Conservation (phyloP, 2,797 vertebrate genomes). For the Sitta carolinensis region DNA sequence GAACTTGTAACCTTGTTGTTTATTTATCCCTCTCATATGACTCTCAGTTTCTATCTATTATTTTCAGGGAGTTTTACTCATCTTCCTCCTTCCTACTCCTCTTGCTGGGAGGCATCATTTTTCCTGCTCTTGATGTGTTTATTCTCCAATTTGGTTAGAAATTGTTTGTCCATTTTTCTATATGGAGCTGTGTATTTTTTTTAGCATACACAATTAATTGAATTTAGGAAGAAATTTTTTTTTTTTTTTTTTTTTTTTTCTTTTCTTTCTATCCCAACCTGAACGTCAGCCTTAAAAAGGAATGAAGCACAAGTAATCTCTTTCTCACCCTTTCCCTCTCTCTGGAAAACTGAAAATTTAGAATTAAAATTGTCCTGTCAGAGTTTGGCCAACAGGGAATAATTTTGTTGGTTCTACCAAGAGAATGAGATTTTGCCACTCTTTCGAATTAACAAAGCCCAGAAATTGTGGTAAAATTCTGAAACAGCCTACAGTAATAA, state of each 20-base stretch:
- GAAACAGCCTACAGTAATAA: background rate
- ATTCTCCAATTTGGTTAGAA: slow-evolving; percentile 41
- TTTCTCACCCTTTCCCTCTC: background rate
- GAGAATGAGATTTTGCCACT: background rate
- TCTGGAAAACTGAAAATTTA: background rate
- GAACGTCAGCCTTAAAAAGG: background rate
- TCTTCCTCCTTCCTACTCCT: slow-evolving; percentile 13
- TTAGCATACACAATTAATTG: background rate
- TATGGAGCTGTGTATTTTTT: background rate
- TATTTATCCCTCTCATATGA: slow-evolving; percentile 55
- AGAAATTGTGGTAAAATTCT: background rate
- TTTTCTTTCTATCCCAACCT: background rate
- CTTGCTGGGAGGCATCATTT: slow-evolving; percentile 60
- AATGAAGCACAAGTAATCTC: background rate
- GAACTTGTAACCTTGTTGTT: slow-evolving; percentile 68
- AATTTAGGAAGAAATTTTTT: background rate
- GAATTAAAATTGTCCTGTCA: background rate
- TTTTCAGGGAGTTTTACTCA: slow-evolving; percentile 39
- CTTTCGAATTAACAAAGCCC: rapidly evolving
- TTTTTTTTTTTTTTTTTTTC: background rate
- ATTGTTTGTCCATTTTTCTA: background rate
- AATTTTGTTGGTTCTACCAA: background rate
- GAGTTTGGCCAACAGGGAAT: background rate
- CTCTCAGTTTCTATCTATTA: slow-evolving; percentile 52
- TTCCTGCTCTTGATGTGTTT: background rate